Evolutionary conservation across 2,113 vertebrate species (phyloP), one percentile per base, ranked within the genome.

Genomic region (Corythornis madagascariensis): DNA sequence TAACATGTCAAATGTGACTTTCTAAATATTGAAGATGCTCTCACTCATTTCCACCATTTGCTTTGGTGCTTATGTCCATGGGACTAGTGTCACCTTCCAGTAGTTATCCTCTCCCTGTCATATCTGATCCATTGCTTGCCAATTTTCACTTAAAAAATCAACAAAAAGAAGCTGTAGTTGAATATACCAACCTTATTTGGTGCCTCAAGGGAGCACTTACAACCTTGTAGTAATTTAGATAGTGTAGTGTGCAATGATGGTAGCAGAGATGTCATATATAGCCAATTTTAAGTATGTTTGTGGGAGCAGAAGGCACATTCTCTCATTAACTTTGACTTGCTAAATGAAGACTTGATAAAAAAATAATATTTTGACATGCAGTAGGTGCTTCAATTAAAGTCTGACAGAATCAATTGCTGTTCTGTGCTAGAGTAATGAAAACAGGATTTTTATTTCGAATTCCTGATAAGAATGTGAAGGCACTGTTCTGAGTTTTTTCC

Each of bases 381-480:
- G 38, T 86, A 93, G 28, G 67, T 88, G 24, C 74, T 93, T 96
- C 86, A 95, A 38, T 94, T 96, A 90, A 76, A 95, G 75, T 59
- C 60, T 95, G 92, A 94, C 82, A 96, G 69, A 95, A 93, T 81
- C 61, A 94, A 92, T 96, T 96, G 61, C 43, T 94, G 18, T 94
- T 96, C 77, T 93, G 83, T 94, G 19, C 59, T 79, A 43, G 48
- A 70, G 47, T 79, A 94, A 94, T 73, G 64, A 94, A 97, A 97
- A 64, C 9, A 95, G 26, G 57, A 89, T 82, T 97, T 97, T 95
- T 83, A 91, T 94, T 89, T 96, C 45, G 91, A 97, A 94, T 55
- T 94, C 65, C 38, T 76, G 74, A 69, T 92, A 93, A 92, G 55
- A 67, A 85, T 90, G 42, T 70, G 91, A 95, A 94, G 78, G 63